phyloP scores from a whole-genome alignment of 2,888 invertebrate species.

The Caenorhabditis drosophilae region DNA sequence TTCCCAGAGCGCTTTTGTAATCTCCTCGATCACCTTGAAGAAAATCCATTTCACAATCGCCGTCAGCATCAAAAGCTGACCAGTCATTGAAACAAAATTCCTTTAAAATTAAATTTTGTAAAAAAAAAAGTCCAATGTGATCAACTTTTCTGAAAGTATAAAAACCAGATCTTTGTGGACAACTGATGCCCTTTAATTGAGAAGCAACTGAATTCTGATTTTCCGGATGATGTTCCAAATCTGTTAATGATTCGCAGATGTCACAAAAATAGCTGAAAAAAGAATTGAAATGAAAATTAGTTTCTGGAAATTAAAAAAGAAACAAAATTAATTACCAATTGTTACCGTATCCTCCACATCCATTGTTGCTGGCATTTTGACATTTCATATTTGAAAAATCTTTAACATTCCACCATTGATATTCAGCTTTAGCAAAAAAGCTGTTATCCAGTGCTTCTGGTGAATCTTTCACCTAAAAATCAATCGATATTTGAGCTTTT shows the following conservation, averaged over 20 bases:
- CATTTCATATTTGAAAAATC: conserved; percentile 67
- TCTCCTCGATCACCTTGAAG: conserved; percentile 61
- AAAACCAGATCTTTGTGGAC: conserved; percentile 62
- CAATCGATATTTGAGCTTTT: too few relatives aligned
- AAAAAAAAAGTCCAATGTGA: not conserved
- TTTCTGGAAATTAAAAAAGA: conserved; percentile 4
- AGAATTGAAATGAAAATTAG: not conserved
- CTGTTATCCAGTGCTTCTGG: conserved; percentile 61
- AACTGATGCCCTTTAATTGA: conserved; percentile 64
- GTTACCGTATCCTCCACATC: conserved; percentile 69
- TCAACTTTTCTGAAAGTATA: conserved; percentile 64
- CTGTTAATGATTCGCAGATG: conserved; percentile 64
- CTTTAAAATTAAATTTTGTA: conserved; percentile 8
- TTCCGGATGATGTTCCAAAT: conserved; percentile 47
- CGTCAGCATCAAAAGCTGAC: conserved; percentile 66
- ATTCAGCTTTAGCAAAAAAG: conserved; percentile 69
- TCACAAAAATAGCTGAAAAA: conserved; percentile 68
- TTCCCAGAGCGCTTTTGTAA: conserved; percentile 64
- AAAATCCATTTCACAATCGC: conserved; percentile 68
- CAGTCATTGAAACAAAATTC: conserved; percentile 69
- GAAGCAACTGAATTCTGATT: conserved; percentile 41
- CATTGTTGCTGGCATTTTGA: conserved; percentile 66
- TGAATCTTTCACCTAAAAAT: conserved; percentile 48
- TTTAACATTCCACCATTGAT: conserved; percentile 69
- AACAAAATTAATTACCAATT: conserved; percentile 66